A percentile compares a stretch with the other conserved stretches of the same genome.
phyloP scores from a whole-genome alignment of 2,888 invertebrate genomes.

The Athetis lepigone region DNA sequence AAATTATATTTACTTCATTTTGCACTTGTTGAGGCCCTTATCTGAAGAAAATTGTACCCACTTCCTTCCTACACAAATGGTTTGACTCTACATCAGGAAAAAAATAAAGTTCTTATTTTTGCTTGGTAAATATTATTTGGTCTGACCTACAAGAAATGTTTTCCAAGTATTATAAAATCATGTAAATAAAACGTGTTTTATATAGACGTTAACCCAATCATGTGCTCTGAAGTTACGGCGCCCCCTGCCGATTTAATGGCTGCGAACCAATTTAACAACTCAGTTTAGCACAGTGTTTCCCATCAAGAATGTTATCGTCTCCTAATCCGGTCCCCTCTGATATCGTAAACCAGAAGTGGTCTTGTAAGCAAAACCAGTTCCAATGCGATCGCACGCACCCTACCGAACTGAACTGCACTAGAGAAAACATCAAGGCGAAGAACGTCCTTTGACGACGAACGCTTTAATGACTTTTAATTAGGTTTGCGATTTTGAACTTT shows the following conservation, averaged over 20 bases:
- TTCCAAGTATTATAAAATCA: slow-evolving; percentile 51
- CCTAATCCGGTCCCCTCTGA: slow-evolving; percentile 87
- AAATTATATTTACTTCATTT: slow-evolving; percentile 37
- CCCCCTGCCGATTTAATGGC: slow-evolving; percentile 81
- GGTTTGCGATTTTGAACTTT: slow-evolving; percentile 72
- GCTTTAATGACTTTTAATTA: slow-evolving; percentile 66
- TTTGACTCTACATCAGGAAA: slow-evolving; percentile 8
- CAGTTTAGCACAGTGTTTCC: slow-evolving; percentile 84
- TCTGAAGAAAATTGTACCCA: slow-evolving; percentile 22
- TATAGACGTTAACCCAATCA: slow-evolving; percentile 72
- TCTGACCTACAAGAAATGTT: slow-evolving; percentile 51
- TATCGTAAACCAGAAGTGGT: slow-evolving; percentile 89
- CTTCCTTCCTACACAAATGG: slow-evolving; percentile 18
- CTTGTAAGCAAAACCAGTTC: slow-evolving; percentile 86
- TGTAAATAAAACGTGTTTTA: slow-evolving; percentile 69
- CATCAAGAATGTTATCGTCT: slow-evolving; percentile 87
- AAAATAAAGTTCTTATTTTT: slow-evolving; percentile 20
- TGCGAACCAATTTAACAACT: slow-evolving; percentile 82
- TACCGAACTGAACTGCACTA: slow-evolving; percentile 74
- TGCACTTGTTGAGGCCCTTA: slow-evolving; percentile 17
- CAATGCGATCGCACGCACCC: slow-evolving; percentile 83
- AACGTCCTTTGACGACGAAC: slow-evolving; percentile 71
- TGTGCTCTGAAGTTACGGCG: slow-evolving; percentile 72
- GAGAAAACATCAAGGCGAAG: slow-evolving; percentile 80
- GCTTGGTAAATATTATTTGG: slow-evolving; percentile 46